Base-by-base conservation (phyloP, 2,888 invertebrate species). In the Hoplodrina ambigua region DNA sequence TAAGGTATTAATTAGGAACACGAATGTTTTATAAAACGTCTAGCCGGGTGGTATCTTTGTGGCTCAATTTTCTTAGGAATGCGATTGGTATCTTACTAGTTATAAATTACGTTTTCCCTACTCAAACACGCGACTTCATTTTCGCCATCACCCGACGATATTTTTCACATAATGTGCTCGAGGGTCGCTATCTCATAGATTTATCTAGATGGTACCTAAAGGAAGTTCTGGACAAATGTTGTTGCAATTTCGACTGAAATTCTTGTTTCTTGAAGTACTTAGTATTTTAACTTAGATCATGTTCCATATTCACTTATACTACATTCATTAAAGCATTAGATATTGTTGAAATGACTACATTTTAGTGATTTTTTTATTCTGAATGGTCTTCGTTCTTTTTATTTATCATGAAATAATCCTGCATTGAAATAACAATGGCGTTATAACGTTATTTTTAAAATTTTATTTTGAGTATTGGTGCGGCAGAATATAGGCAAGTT, bases 131-230 rank as follows among this genome's bases (percentile, higher is more conserved):
- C 86, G 87, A 89, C 87, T 88, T 91, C 89, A 89, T 91, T 92
- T 90, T 90, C 87, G 85, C 88, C 89, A 90, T 91, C 89, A 86
- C 82, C 81, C 85, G 81, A 79, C 88, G 86, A 91, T 90, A 91
- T 92, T 90, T n/a, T 92, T 89, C 89, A 90, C 89, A 89, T 91
- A 92, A 92, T 91, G 91, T 90, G 86, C 87, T 88, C 83, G 80
- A 82, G 85, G 88, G 88, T 88, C 87, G 87, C 89, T 90, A 91
- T 91, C 90, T 90, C 75, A 78, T 88, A 92, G 90, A 92, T 93
- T 93, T 92, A 93, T 93, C 90, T 91, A 85, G 88, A 90, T 88
- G 85, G 87, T 83, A 25, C 25, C 25, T 25, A 83, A 85, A 84
- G 83, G 81, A 82, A 85, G 82, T 88, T 86, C 83, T 83, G 83